A percentile compares a stretch with the other conserved stretches of the same genome.
Conservation (phyloP, 2,113 vertebrate genomes). For the Pterocles orientalis region DNA sequence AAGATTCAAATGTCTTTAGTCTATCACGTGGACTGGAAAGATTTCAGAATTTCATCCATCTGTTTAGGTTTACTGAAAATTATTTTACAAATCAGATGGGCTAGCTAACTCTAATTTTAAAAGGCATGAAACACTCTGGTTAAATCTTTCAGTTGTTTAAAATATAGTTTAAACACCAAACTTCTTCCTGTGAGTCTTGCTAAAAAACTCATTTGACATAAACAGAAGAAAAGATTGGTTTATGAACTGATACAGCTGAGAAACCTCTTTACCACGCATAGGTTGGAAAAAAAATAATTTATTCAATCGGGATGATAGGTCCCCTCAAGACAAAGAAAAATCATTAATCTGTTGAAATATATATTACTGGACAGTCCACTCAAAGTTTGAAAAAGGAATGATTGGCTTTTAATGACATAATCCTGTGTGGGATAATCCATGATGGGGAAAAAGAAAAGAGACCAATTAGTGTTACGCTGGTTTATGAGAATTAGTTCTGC, state of each 20-base stretch:
- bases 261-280: not conserved
- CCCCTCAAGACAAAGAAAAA: not conserved
- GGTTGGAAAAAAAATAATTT: not conserved
- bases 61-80: conserved; percentile 48
- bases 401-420: not conserved
- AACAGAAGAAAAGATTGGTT: conserved; percentile 4
- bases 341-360: not conserved
- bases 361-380: not conserved
- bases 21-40: not conserved
- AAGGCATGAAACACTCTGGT: conserved; percentile 46
- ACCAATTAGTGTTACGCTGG: not conserved
- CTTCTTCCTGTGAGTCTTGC: conserved; percentile 38
- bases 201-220: conserved; percentile 63
- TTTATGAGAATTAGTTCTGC: not conserved
- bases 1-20: not conserved
- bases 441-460: not conserved
- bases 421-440: not conserved
- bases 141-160: conserved; percentile 61
- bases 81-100: conserved; percentile 16
- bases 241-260: not conserved
- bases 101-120: conserved; percentile 57
- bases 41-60: conserved; percentile 29
- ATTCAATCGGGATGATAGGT: not conserved
- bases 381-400: not conserved
- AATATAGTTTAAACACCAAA: conserved; percentile 59